Percentiles rank a stretch among this genome's conserved stretches.
These are phyloP conservation scores for Scaptomyza parva DNA, from an alignment of 2,888 invertebrate genomes.

Conservation along the genomic window DNA sequence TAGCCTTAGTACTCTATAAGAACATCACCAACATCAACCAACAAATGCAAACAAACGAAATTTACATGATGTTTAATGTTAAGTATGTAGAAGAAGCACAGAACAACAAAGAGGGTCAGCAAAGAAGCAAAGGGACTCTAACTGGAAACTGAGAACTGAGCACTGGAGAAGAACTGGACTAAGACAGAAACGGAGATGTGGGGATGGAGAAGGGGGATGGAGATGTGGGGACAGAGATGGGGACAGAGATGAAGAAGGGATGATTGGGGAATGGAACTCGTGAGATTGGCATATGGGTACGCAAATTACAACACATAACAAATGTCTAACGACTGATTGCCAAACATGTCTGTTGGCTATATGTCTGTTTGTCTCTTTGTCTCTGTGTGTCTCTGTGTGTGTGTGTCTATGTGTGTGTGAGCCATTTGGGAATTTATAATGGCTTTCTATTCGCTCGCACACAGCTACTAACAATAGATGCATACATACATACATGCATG, in stretches of 20 bases:
- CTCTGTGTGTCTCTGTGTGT: conserved; percentile 8
- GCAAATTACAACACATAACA: conserved; percentile 77
- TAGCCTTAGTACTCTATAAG: not conserved
- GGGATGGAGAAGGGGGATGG: not conserved
- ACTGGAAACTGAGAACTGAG: not conserved
- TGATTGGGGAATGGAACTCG: conserved; percentile 3
- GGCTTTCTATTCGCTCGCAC: conserved; percentile 49
- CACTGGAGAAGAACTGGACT: too few species aligned
- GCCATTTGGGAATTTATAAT: conserved; percentile 73
- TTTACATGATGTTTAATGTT: conserved; percentile 74
- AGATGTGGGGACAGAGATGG: not conserved
- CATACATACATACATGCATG: conserved; percentile 1
- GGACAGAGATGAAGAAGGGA: not conserved
- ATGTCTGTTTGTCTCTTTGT: too few species aligned
- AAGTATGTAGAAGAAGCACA: conserved; percentile 33
- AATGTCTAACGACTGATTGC: conserved; percentile 76
- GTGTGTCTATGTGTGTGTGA: conserved; percentile 8
- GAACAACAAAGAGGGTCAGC: conserved; percentile 13
- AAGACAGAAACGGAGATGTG: not conserved
- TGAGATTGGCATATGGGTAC: conserved; percentile 50
- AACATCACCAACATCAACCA: conserved; percentile 4
- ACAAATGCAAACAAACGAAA: conserved; percentile 55
- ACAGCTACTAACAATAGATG: conserved; percentile 51
- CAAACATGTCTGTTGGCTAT: conserved; percentile 43
- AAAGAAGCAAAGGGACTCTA: too few species aligned